These are phyloP conservation scores for Coracias cyanogaster DNA, from an alignment of 2,797 vertebrate genomes.

Conservation along the genomic window DNA sequence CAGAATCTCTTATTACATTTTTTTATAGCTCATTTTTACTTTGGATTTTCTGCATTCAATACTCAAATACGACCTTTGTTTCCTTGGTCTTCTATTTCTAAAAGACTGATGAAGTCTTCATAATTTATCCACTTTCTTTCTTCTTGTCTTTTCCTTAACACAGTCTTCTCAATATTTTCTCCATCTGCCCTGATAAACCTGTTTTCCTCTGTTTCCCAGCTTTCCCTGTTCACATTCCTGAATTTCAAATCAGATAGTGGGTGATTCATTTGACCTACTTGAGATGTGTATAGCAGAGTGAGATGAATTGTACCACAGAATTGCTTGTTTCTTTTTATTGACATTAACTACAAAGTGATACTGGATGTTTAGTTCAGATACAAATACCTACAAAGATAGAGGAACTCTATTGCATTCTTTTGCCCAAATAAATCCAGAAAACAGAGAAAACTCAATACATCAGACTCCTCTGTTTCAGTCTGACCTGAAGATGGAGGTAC, in stretches of 20 bases:
- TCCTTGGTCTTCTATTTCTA: not conserved
- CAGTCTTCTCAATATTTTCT: not conserved
- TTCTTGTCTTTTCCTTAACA: not conserved
- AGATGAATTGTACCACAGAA: not conserved
- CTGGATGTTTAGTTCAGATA: not conserved
- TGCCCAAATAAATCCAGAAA: not conserved
- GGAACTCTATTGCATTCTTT: not conserved
- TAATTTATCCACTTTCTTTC: not conserved
- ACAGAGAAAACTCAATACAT: not conserved
- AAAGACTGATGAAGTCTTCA: not conserved
- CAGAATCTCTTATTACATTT: not conserved
- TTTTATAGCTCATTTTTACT: not conserved
- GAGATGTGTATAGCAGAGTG: not conserved
- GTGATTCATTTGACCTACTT: conserved; percentile 46
- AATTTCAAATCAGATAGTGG: not conserved
- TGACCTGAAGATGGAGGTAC: not conserved
- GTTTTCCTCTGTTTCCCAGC: not conserved
- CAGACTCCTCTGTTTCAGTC: not conserved
- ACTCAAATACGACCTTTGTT: not conserved
- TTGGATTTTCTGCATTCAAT: not conserved
- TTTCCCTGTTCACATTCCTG: not conserved
- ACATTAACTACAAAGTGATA: not conserved
- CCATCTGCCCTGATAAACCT: not conserved
- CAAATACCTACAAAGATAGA: not conserved
- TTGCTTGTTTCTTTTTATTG: not conserved